Percentiles rank a stretch among this genome's conserved stretches.
These are phyloP conservation scores for Microtus ochrogaster DNA, from an alignment of 2,113 vertebrate genomes.

Conservation along the genomic window DNA sequence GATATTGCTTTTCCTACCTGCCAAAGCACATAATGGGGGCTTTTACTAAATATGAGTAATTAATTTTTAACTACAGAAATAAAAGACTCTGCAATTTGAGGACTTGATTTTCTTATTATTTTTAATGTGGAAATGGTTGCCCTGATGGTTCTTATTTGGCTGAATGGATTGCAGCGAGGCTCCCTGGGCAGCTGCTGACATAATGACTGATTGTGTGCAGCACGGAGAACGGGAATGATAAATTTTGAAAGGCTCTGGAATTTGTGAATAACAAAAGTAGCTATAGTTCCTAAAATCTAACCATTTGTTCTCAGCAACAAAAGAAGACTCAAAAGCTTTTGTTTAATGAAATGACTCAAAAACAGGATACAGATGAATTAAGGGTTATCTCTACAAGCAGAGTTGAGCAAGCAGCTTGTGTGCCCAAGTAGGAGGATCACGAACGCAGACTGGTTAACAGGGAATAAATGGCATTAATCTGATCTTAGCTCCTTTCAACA, in stretches of 20 bases:
- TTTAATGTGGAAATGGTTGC: constrained; percentile 86
- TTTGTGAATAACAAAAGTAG: constrained; percentile 87
- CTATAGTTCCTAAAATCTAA: constrained; percentile 85
- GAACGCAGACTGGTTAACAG: constrained; percentile 74
- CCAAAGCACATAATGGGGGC: constrained; percentile 56
- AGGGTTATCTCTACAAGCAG: constrained; percentile 84
- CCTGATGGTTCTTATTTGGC: constrained; percentile 91
- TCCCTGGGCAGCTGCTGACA: constrained; percentile 91
- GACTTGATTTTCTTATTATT: constrained; percentile 80
- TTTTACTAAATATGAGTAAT: constrained; percentile 51
- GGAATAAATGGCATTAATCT: constrained; percentile 82
- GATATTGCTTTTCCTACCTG: constrained; percentile 48
- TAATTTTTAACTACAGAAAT: constrained; percentile 64
- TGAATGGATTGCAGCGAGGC: constrained; percentile 89
- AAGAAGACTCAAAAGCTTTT: constrained; percentile 86
- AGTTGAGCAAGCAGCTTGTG: constrained; percentile 82
- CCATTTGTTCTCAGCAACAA: constrained; percentile 88
- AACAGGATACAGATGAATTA: constrained; percentile 86
- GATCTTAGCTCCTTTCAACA: constrained; percentile 72
- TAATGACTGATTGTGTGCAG: constrained; percentile 94
- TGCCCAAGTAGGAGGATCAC: constrained; percentile 80
- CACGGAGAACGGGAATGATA: constrained; percentile 88
- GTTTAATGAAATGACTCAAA: constrained; percentile 89
- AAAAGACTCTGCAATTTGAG: constrained; percentile 74
- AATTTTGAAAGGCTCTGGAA: constrained; percentile 89